Conservation (phyloP, 2,113 vertebrate genomes). For the Pseudorectes ferrugineus region DNA sequence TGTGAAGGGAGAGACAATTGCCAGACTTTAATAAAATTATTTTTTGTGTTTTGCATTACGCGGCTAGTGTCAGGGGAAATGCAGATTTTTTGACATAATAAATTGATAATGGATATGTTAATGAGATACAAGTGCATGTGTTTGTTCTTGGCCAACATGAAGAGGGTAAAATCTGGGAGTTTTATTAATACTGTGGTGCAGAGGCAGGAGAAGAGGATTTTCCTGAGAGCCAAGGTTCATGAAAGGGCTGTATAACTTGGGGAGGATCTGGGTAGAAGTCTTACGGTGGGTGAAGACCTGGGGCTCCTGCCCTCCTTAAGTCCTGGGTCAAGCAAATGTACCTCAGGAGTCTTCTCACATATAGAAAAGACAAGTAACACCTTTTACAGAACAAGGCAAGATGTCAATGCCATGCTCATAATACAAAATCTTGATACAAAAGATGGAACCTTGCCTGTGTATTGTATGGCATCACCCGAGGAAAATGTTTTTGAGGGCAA, state of each 20-base stretch:
- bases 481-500: not conserved
- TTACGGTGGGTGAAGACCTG: accelerated
- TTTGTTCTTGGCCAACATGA: not conserved
- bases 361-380: not conserved
- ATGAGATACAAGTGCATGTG: not conserved
- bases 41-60: not conserved
- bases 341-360: not conserved
- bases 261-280: not conserved
- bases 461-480: not conserved
- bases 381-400: not conserved
- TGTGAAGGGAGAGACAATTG: not conserved
- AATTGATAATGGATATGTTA: not conserved
- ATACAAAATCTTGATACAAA: not conserved
- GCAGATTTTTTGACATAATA: not conserved
- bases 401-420: not conserved
- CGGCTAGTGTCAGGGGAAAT: not conserved
- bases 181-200: not conserved
- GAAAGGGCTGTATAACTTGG: not conserved
- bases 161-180: not conserved
- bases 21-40: not conserved
- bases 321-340: not conserved
- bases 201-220: not conserved
- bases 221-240: not conserved
- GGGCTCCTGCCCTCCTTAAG: not conserved
- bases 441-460: not conserved